A percentile compares a stretch with the other conserved stretches of the same genome.
phyloP scores from a whole-genome alignment of 2,113 vertebrate species.

The Microcebus griseorufus region DNA sequence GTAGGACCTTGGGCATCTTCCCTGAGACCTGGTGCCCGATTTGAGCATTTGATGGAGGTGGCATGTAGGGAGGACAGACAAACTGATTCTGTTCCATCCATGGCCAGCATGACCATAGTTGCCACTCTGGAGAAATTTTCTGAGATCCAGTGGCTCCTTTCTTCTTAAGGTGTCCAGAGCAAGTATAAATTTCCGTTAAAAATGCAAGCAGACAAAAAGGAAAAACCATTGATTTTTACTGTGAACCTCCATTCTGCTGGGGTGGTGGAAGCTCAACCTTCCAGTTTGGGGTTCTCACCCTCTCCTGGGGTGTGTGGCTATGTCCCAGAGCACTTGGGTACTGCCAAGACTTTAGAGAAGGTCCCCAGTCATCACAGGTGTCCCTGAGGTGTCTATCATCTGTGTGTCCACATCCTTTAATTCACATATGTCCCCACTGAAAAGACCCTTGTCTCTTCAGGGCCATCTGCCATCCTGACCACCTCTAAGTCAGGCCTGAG shows the following conservation, averaged over 20 bases:
- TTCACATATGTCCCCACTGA: not conserved
- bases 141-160: not conserved
- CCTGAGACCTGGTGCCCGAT: not conserved
- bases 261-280: not conserved
- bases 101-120: not conserved
- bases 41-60: not conserved
- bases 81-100: not conserved
- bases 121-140: not conserved
- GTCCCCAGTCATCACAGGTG: not conserved
- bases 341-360: not conserved
- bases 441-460: not conserved
- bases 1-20: not conserved
- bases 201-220: not conserved
- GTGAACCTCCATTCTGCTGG: not conserved
- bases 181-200: not conserved
- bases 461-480: not conserved
- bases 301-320: not conserved
- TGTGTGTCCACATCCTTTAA: not conserved
- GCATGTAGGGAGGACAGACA: not conserved
- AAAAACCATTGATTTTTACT: not conserved
- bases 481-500: not conserved
- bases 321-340: too few species aligned
- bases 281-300: not conserved
- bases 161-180: not conserved
- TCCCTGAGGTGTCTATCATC: not conserved